Conservation (phyloP, 2,797 vertebrate species). For the Poeciliopsis presidionis region DNA sequence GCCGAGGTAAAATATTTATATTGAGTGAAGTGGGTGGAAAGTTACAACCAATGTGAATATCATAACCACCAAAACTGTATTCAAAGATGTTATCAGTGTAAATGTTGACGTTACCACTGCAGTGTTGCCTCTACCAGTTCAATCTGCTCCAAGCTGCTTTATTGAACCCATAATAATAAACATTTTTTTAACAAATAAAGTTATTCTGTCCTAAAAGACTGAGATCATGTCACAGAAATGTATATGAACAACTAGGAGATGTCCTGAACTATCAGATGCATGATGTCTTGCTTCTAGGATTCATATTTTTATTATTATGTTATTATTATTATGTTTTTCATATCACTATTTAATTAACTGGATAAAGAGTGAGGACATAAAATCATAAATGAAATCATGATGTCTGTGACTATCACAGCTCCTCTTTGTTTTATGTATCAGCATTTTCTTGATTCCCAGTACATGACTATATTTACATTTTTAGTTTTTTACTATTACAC, state of each 20-base stretch:
- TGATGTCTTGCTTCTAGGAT: background rate
- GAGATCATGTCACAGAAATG: background rate
- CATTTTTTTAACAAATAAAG: background rate
- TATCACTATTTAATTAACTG: background rate
- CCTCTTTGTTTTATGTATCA: background rate
- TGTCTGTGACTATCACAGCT: conserved; percentile 16
- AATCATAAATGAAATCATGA: conserved; percentile 5
- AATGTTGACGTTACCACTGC: background rate
- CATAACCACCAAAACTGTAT: background rate
- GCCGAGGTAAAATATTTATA: background rate
- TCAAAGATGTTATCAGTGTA: background rate
- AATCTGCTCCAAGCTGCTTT: background rate
- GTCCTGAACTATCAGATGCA: background rate
- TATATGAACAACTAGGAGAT: background rate
- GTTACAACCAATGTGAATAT: background rate
- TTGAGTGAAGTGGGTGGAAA: background rate
- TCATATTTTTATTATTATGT: too few species aligned
- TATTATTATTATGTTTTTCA: background rate
- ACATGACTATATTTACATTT: background rate
- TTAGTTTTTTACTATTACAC: background rate
- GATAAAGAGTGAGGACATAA: conserved; percentile 7
- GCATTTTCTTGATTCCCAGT: background rate
- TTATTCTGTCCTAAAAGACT: background rate
- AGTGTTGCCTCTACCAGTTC: background rate
- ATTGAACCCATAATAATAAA: conserved; percentile 4